These are phyloP conservation scores for Sciurus carolinensis DNA, from an alignment of 2,797 vertebrate genomes.

Conservation along the genomic window DNA sequence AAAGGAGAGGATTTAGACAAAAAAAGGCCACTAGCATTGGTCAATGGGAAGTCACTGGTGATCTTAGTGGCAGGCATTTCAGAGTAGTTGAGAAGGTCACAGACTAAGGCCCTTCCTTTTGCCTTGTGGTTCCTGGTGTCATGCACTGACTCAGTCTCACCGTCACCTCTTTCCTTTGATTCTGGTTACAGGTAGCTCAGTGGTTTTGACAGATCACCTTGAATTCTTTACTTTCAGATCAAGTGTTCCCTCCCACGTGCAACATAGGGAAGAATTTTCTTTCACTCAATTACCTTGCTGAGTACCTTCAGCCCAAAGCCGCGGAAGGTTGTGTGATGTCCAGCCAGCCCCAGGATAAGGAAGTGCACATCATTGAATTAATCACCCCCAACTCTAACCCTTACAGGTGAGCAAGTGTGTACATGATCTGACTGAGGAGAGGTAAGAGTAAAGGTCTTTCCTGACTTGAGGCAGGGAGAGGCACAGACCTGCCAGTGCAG, in stretches of 20 bases:
- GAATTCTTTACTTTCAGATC: slow-evolving; percentile 89
- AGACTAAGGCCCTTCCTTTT: neutral
- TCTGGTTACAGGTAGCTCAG: neutral
- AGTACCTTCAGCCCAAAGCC: slow-evolving; percentile 93
- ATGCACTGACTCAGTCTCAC: neutral
- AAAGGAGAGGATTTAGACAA: neutral
- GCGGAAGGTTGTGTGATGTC: slow-evolving; percentile 95
- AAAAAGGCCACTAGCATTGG: neutral
- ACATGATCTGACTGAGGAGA: neutral
- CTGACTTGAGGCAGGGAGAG: neutral
- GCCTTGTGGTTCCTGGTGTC: neutral
- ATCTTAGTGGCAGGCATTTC: neutral
- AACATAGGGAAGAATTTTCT: slow-evolving; percentile 97
- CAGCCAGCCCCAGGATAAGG: slow-evolving; percentile 89
- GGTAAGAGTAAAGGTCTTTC: neutral
- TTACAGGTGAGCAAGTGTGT: slow-evolving; percentile 88
- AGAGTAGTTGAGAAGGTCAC: neutral
- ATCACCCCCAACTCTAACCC: slow-evolving; percentile 96
- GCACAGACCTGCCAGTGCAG: too few species aligned
- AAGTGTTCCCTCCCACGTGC: slow-evolving; percentile 94
- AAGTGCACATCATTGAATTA: slow-evolving; percentile 97
- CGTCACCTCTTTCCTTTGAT: neutral
- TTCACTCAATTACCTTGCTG: slow-evolving; percentile 98
- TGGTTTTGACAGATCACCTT: neutral
- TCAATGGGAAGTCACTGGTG: neutral